These are phyloP conservation scores for Schizopygopsis malacanthus DNA, from an alignment of 2,797 vertebrate species.

Conservation along the genomic window DNA sequence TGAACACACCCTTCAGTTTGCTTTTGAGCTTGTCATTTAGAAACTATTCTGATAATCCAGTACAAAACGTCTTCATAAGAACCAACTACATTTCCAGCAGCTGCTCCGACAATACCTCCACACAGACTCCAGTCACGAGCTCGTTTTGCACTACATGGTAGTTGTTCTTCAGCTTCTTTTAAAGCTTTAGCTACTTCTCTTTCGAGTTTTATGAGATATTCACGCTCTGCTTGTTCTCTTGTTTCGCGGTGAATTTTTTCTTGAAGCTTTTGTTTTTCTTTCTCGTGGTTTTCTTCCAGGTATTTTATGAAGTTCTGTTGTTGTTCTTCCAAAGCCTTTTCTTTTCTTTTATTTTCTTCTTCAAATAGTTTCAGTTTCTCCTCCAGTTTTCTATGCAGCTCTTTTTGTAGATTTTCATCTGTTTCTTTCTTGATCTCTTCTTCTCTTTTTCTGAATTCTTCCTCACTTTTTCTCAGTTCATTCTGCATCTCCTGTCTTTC, in stretches of 20 bases:
- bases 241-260: not conserved
- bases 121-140: not conserved
- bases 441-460: not conserved
- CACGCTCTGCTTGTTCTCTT: not conserved
- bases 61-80: not conserved
- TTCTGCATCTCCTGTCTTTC: not conserved
- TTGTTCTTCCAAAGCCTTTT: slow-evolving; percentile 10
- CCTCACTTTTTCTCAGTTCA: not conserved
- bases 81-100: not conserved
- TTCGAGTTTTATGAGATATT: not conserved
- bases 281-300: not conserved
- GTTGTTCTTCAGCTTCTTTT: not conserved
- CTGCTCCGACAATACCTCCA: not conserved
- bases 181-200: not conserved
- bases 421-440: not conserved
- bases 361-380: not conserved
- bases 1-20: too few species aligned
- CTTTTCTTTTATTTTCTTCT: slow-evolving; percentile 26
- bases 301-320: not conserved
- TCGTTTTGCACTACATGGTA: not conserved
- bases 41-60: not conserved
- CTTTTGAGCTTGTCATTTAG: too few species aligned
- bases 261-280: not conserved
- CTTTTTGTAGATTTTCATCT: not conserved
- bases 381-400: not conserved